Evolutionary conservation across 2,797 vertebrate species (phyloP).

Genomic region (Sebastes oblongus): DNA sequence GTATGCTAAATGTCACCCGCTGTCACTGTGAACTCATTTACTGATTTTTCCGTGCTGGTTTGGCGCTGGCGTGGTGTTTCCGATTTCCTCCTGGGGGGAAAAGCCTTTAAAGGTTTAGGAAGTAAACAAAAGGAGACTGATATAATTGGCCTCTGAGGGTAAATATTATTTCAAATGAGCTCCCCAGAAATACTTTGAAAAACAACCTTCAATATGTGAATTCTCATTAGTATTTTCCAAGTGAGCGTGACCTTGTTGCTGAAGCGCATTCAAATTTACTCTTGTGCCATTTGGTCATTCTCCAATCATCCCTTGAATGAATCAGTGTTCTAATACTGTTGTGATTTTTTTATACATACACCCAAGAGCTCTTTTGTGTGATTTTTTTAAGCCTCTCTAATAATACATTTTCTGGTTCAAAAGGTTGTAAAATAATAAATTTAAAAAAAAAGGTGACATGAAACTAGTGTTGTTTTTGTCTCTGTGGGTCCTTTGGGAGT

Average conservation of each 20-base stretch:
- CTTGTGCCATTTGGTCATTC: neutral
- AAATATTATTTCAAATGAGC: constrained; percentile 50
- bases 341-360: neutral
- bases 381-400: neutral
- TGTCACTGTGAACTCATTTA: constrained; percentile 41
- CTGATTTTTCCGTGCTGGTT: constrained; percentile 32
- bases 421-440: neutral
- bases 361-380: neutral
- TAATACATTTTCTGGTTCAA: neutral
- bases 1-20: constrained; percentile 40
- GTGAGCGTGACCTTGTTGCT: constrained; percentile 3
- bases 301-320: neutral
- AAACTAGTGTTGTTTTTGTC: neutral
- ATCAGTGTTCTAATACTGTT: neutral
- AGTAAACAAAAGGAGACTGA: constrained; percentile 51
- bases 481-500: neutral
- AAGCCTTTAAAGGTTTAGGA: constrained; percentile 44
- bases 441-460: neutral
- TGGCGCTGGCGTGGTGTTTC: neutral
- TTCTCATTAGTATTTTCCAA: constrained; percentile 31
- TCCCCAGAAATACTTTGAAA: constrained; percentile 26
- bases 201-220: neutral
- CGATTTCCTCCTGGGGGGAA: constrained; percentile 23
- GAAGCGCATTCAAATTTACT: constrained; percentile 4
- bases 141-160: constrained; percentile 61